Evolutionary conservation across 2,888 invertebrate species (phyloP).

Genomic region (Lamellibrachia columna): DNA sequence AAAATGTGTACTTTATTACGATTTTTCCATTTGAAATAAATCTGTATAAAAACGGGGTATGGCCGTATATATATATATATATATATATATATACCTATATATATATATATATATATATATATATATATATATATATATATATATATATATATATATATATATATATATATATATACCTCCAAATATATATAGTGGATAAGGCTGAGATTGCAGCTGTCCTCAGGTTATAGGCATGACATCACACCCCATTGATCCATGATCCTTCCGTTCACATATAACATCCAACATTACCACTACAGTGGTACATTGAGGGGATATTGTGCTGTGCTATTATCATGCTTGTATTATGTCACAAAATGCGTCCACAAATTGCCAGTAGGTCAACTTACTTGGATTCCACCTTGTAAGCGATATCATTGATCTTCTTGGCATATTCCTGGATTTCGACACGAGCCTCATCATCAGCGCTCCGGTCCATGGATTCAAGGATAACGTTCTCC

Average conservation of each 20-base stretch:
- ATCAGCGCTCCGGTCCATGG: slow-evolving; percentile 72
- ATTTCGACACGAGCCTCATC: slow-evolving; percentile 71
- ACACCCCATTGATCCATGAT: background rate
- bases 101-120: background rate
- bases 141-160: background rate
- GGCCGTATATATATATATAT: too few relatives aligned
- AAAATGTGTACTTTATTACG: too few relatives aligned
- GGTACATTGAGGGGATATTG: background rate
- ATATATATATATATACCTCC: too few relatives aligned
- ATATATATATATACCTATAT: too few relatives aligned
- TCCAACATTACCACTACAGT: background rate
- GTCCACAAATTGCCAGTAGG: too few relatives aligned
- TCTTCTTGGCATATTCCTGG: slow-evolving; percentile 69
- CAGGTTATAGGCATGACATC: background rate
- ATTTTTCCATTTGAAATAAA: too few relatives aligned
- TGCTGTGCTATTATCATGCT: background rate
- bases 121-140: background rate
- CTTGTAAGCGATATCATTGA: slow-evolving; percentile 71
- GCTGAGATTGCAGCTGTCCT: background rate
- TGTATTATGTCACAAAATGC: background rate
- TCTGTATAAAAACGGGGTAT: too few relatives aligned
- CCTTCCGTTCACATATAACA: background rate
- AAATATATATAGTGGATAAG: background rate
- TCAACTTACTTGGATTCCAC: slow-evolving; percentile 62
- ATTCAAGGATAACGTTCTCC: slow-evolving; percentile 73